A percentile compares a stretch with the other conserved stretches of the same genome.
Conservation (phyloP, 2,888 invertebrate genomes). For the Synanthedon formicaeformis region DNA sequence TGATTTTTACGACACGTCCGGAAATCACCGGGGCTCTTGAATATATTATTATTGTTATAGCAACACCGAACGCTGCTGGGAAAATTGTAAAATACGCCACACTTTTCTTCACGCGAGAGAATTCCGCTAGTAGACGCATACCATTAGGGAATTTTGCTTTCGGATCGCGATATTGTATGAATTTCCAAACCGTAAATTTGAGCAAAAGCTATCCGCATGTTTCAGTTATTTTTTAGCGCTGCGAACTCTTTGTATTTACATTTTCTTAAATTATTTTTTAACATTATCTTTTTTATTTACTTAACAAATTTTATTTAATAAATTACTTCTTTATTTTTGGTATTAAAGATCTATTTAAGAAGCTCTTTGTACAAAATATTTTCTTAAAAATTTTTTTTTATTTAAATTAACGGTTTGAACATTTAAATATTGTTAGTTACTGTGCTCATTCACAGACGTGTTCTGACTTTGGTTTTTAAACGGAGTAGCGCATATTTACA, state of each 20-base stretch:
- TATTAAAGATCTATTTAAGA: too few species aligned
- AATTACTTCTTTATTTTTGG: too few species aligned
- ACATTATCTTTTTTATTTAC: too few species aligned
- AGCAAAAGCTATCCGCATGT: too few species aligned
- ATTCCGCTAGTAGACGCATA: conserved; percentile 36
- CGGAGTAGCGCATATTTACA: conserved; percentile 32
- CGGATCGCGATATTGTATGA: conserved; percentile 24
- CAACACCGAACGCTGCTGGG: conserved; percentile 48
- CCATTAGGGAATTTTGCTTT: conserved; percentile 48
- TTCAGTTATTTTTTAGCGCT: too few species aligned
- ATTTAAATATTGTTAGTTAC: background rate
- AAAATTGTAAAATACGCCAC: conserved; percentile 60
- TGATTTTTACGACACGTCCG: conserved; percentile 59
- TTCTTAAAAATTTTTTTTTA: too few species aligned
- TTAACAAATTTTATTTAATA: too few species aligned
- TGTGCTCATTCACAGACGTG: background rate
- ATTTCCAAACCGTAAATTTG: conserved; percentile 30
- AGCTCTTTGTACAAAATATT: too few species aligned
- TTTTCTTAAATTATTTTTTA: too few species aligned
- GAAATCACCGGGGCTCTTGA: conserved; percentile 61
- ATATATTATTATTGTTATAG: conserved; percentile 68
- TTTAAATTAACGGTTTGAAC: too few species aligned
- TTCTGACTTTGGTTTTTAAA: conserved; percentile 16
- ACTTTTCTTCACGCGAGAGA: conserved; percentile 29
- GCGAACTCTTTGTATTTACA: too few species aligned